Conservation (phyloP, 2,113 vertebrate genomes). For the Diadophis punctatus region DNA sequence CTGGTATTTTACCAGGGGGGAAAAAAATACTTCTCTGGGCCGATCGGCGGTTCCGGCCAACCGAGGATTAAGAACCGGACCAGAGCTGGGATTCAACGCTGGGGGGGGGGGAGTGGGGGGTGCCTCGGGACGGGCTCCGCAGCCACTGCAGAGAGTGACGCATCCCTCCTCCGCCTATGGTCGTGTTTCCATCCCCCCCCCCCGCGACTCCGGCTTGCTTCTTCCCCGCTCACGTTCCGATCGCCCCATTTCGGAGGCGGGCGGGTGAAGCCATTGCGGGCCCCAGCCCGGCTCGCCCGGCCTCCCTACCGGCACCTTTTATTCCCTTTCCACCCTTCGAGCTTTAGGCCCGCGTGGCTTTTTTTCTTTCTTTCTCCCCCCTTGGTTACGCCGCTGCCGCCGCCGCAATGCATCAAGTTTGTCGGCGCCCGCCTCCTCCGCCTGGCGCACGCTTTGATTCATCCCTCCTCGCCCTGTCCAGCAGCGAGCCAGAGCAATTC, state of each 20-base stretch:
- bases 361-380: fast-evolving
- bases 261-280: not conserved
- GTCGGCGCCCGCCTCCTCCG: not conserved
- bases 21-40: too few relatives aligned
- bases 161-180: not conserved
- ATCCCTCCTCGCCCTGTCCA: not conserved
- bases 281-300: too few relatives aligned
- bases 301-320: too few relatives aligned
- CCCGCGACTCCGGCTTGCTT: fast-evolving
- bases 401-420: constrained; percentile 33
- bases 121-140: not conserved
- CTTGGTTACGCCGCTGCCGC: not conserved
- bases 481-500: not conserved
- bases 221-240: not conserved
- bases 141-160: constrained; percentile 6
- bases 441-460: constrained; percentile 19
- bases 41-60: too few relatives aligned
- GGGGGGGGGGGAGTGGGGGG: too few relatives aligned
- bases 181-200: not conserved
- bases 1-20: not conserved
- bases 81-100: not conserved
- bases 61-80: not conserved
- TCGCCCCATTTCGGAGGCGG: not conserved
- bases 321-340: not conserved
- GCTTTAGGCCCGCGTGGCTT: not conserved